Base-by-base conservation (phyloP, 2,797 vertebrate genomes). In the Rhabdomys pumilio region DNA sequence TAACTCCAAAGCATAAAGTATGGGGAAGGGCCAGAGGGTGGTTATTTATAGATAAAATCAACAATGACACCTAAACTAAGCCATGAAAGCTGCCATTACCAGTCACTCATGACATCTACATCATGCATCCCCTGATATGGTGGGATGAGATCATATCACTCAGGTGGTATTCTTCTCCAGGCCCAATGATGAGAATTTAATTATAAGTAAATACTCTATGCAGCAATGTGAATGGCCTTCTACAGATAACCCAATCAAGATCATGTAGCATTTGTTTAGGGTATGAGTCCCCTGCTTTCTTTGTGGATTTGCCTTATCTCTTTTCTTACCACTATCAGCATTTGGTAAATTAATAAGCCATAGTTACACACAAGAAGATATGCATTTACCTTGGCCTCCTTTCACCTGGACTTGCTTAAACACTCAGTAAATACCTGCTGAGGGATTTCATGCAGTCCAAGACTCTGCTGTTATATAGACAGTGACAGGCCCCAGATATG, bases 281-380 rank as follows among this genome's bases (percentile, higher is more conserved):
- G 57, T 59, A 76, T 31, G 61, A 55, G 38, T 94, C 76, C 91
- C 57, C 83, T 77, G 72, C 31, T 81, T 76, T 44, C 55, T 84
- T 50, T 50, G 57, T 72, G 53, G 53, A 91, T 96, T 38, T 95
- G 90, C 63, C 17, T 91, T 92, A 44, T 89, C 82, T 95, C 50
- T 93, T 94, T 76, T 87, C 86, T 96, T 91, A 89, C 47, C 6
- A 65, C 34, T 80, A 89, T 94, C 50, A 83, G 63, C 69, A 73
- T 83, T 97, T 84, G 72, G 72, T 44, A 95, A 96, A 97, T 96
- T 83, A 91, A 67, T 77, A 73, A 91, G 63, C 91, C 91, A 89
- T 53, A 72, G 92, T 96, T 96, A 91, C 79, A 63, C 19, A 13
- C 11, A 86, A 79, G 89, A 53, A 90, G 79, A 53, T 93, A 92